Evolutionary conservation across 2,797 vertebrate genomes (phyloP).

Genomic region (Coilia nasus): DNA sequence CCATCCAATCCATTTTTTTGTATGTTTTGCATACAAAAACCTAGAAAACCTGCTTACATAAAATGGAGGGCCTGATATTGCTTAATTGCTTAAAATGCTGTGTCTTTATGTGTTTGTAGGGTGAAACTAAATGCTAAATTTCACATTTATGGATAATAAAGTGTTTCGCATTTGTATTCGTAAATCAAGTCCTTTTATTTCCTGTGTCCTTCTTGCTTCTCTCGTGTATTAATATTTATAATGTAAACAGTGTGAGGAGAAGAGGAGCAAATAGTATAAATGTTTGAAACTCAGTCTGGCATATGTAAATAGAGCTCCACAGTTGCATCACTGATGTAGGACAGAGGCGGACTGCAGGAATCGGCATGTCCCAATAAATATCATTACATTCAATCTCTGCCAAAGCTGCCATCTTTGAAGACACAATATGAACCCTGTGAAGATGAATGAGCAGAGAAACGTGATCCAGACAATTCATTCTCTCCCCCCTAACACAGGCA

Average conservation of each 20-base stretch:
- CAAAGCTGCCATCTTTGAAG: constrained; percentile 60
- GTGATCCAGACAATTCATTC: background rate
- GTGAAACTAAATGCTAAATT: no score
- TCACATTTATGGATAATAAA: no score
- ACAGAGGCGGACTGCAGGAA: constrained; percentile 60
- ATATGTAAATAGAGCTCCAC: background rate
- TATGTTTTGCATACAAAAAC: background rate
- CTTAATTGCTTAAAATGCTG: no score
- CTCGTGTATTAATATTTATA: background rate
- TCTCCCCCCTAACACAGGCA: background rate
- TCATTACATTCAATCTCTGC: constrained; percentile 64
- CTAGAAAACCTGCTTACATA: no score
- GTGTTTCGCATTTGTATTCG: no score
- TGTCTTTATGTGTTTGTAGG: no score
- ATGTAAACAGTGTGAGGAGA: background rate
- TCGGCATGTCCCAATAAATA: constrained; percentile 69
- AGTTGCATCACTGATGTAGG: constrained; percentile 47
- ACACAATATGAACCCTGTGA: constrained; percentile 53
- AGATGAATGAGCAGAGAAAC: constrained; percentile 61
- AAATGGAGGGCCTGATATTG: no score
- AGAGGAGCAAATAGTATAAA: background rate
- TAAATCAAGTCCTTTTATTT: no score
- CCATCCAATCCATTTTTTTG: background rate
- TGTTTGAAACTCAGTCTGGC: background rate
- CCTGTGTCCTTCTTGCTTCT: no score